Evolutionary conservation across 2,888 invertebrate species (phyloP), one percentile per base, ranked within the genome.

Genomic region (Andrena haemorrhoa): DNA sequence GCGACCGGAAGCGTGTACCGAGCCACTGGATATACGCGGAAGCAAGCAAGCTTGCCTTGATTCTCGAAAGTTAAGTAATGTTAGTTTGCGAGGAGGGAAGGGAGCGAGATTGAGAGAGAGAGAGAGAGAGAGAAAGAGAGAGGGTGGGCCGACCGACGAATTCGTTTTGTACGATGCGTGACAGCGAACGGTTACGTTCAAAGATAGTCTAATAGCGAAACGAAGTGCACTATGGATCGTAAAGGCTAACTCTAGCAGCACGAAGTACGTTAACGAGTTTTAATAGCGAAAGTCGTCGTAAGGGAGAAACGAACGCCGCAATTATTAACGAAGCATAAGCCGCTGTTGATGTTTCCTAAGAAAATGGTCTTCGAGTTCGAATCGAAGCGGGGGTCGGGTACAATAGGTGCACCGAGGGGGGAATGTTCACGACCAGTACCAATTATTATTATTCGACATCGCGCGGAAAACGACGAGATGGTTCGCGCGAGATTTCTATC

Each of bases 241-340:
- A 87, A 88, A 86, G 85, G 87, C 85, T 89, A 90, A 87, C 84
- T 90, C 86, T 92, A 92, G 91, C 89, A 89, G 90, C 92, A 90
- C 92, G 85, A 88, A 88, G 56, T 91, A 92, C 89, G 58, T 70
- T 91, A 91, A 89, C 87, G 88, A 68, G 66, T 47, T 35, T 87
- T 90, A 89, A 90, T 92, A 92, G 91, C 84, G 87, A 90, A 89
- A 70, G 86, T 87, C 88, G 88, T 85, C 82, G 78, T 89, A 90
- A 88, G 80, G 66, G 75, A 76, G n/a, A 70, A 68, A 82, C 31
- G 80, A 82, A 84, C 63, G 89, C 82, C 85, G 80, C 78, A 86
- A 77, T 75, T 86, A 87, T 79, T 83, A 77, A 77, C 69, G 82
- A 82, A 83, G 79, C 82, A 83, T 82, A 83, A 75, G 75, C 82